Conservation (phyloP, 2,888 invertebrate species). For the Heliconius ethilla region DNA sequence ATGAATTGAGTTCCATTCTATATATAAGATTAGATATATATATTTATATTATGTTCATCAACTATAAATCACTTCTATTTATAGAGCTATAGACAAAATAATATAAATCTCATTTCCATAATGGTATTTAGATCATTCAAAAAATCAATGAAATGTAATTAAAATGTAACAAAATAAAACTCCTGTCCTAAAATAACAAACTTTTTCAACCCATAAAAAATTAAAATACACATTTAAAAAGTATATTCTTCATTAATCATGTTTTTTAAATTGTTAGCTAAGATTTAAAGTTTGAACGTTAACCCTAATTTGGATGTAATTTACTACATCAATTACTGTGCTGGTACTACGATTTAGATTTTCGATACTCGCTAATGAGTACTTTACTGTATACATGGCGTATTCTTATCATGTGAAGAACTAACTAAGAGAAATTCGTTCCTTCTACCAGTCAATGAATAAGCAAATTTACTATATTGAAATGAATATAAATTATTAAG, state of each 20-base stretch:
- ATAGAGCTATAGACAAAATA: not conserved
- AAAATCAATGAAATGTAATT: not conserved
- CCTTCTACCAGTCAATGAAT: not conserved
- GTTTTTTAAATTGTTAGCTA: not conserved
- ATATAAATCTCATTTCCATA: not conserved
- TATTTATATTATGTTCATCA: too few relatives aligned
- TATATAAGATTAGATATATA: too few relatives aligned
- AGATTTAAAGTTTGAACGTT: constrained; percentile 21
- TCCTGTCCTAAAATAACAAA: not conserved
- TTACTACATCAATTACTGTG: constrained; percentile 20
- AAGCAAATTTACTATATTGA: not conserved
- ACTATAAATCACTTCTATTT: not conserved
- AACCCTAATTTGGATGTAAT: constrained; percentile 25
- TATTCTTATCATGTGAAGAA: not conserved
- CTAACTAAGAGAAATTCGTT: not conserved
- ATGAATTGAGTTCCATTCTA: too few relatives aligned
- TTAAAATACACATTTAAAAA: not conserved
- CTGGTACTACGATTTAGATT: not conserved
- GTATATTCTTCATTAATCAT: constrained; percentile 19
- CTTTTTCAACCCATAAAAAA: not conserved
- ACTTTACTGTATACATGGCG: not conserved
- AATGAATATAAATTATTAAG: too few relatives aligned
- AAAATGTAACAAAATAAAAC: not conserved
- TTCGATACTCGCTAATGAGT: constrained; percentile 15
- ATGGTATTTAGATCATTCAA: not conserved